A percentile compares a stretch with the other conserved stretches of the same genome.
These are phyloP conservation scores for Okapia johnstoni DNA, from an alignment of 2,113 vertebrate species.

Conservation along the genomic window DNA sequence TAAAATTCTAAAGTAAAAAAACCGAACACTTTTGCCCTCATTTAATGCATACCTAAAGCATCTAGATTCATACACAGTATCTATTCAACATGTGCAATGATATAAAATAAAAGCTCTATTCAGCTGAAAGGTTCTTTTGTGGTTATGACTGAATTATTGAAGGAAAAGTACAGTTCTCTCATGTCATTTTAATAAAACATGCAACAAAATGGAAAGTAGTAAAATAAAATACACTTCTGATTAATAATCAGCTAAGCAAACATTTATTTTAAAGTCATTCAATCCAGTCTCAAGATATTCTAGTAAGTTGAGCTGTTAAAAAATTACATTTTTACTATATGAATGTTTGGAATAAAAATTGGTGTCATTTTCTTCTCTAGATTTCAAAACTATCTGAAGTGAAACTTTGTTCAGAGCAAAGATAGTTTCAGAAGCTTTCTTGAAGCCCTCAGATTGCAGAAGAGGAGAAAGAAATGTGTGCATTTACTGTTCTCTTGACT, in stretches of 20 bases:
- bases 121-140: neutral
- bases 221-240: neutral
- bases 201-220: neutral
- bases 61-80: neutral
- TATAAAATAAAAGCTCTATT: neutral
- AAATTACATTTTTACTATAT: neutral
- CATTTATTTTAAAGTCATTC: constrained; percentile 10
- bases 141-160: neutral
- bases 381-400: neutral
- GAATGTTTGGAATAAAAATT: neutral
- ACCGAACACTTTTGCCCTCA: neutral
- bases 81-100: neutral
- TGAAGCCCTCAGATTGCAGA: neutral
- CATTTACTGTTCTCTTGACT: neutral
- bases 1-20: constrained; percentile 53
- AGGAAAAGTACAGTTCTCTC: neutral
- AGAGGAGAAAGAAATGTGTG: neutral
- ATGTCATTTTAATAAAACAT: constrained; percentile 25
- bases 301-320: neutral
- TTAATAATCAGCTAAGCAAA: neutral
- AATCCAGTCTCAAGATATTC: neutral
- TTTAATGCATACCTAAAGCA: neutral
- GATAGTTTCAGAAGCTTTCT: neutral
- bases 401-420: neutral
- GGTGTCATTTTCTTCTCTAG: neutral